phyloP scores from a whole-genome alignment of 2,797 vertebrate genomes.

The Paguma larvata region DNA sequence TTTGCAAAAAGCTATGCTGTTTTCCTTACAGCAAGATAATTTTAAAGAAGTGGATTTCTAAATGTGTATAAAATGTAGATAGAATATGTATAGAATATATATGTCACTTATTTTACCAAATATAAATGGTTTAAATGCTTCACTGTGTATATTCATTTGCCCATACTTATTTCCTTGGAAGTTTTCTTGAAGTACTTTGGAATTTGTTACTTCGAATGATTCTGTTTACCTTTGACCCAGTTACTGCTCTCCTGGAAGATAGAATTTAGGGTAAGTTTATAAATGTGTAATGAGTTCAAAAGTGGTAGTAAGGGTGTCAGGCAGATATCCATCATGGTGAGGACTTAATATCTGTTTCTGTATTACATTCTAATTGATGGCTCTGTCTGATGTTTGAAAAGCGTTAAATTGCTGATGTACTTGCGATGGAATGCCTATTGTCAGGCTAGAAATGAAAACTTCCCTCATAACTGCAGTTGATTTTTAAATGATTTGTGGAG shows the following conservation, averaged over 20 bases:
- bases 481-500: slow-evolving; percentile 86
- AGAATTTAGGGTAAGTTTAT: slow-evolving; percentile 79
- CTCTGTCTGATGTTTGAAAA: slow-evolving; percentile 88
- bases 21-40: slow-evolving; percentile 30
- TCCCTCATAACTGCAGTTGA: slow-evolving; percentile 73
- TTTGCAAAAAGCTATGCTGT: not conserved
- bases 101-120: not conserved
- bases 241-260: slow-evolving; percentile 60
- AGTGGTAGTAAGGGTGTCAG: slow-evolving; percentile 74
- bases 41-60: not conserved
- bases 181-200: slow-evolving; percentile 49
- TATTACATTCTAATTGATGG: slow-evolving; percentile 89
- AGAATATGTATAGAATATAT: not conserved
- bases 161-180: not conserved
- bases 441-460: slow-evolving; percentile 83
- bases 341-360: slow-evolving; percentile 87
- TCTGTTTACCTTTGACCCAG: slow-evolving; percentile 22
- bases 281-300: slow-evolving; percentile 75
- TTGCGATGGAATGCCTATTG: slow-evolving; percentile 87
- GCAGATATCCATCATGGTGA: slow-evolving; percentile 83
- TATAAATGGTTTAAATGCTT: not conserved
- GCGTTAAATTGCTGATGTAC: slow-evolving; percentile 88
- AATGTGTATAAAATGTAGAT: not conserved
- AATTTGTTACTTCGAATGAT: not conserved
- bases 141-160: not conserved